Evolutionary conservation across 2,113 vertebrate genomes (phyloP), one percentile per base, ranked within the genome.

Genomic region (Corvus moneduloides): DNA sequence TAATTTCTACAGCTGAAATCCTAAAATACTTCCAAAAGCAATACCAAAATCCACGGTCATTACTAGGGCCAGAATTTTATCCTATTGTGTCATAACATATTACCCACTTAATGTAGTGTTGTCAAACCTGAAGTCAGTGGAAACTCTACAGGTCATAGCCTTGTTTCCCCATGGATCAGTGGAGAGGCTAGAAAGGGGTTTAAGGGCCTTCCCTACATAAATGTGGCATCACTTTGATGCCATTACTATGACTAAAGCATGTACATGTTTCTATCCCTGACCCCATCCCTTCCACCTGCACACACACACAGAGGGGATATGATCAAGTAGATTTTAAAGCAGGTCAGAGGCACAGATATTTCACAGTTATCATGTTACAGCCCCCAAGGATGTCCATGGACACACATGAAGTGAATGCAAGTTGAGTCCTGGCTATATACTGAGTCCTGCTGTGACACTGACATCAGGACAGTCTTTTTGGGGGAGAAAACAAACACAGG

Each of bases 391-490:
- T 48, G 37, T 17, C 49, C 58, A 39, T 2, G n/a, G 41, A 63
- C 22, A 78, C 49, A 76, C 11, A n/a, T 1, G 2, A 67, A 49
- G 28, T 0, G 0, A 79, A 51, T 1, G 3, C 30, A 52, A 5
- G 1, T 32, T 18, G 23, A 64, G 39, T 51, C 39, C 73, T 52
- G 58, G 22, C 37, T 62, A 26, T 35, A 62, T 23, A 3, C 23
- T 1, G 33, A 39, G 33, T 55, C 41, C 79, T 24, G 22, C 20
- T 39, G 13, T 16, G 3, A 30, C 49, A 77, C 64, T 58, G 56
- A 78, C 66, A 87, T 41, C 55, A 63, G 32, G 33, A 27, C 27
- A 77, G 64, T 22, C 44, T 61, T 88, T 61, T 30, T 0, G 0
- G 24, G 17, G 24, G 4, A 73, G n/a, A 78, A 72, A 67, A 66